These are phyloP conservation scores for Habroteleia sp. DNA, from an alignment of 2,888 invertebrate genomes.

Conservation along the genomic window DNA sequence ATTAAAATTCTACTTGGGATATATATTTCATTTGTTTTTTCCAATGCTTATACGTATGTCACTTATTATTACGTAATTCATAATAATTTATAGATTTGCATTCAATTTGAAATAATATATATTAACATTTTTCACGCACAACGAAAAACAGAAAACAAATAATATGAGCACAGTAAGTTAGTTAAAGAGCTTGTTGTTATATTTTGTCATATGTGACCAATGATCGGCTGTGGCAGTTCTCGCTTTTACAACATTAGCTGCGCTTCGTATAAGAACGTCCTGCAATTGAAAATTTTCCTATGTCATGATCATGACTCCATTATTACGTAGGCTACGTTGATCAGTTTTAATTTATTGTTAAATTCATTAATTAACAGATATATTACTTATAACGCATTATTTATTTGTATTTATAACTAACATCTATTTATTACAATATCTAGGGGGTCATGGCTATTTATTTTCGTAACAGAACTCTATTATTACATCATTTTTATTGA, in stretches of 20 bases:
- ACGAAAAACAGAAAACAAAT: too few species aligned
- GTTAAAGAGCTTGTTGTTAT: conserved; percentile 7
- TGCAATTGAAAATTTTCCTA: conserved; percentile 74
- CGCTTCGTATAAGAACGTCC: conserved; percentile 71
- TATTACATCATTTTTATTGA: too few species aligned
- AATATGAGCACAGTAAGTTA: too few species aligned
- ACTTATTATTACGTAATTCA: too few species aligned
- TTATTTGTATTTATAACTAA: conserved; percentile 12
- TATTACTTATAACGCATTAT: conserved; percentile 10
- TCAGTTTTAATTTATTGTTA: conserved; percentile 64
- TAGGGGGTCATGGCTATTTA: conserved; percentile 1
- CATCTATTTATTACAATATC: conserved; percentile 7
- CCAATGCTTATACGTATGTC: too few species aligned
- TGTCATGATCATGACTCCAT: conserved; percentile 73
- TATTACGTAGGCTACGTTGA: conserved; percentile 67
- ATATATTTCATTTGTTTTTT: too few species aligned
- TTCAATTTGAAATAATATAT: too few species aligned
- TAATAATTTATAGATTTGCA: too few species aligned
- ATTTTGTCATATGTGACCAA: conserved; percentile 24
- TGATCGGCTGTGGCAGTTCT: conserved; percentile 15
- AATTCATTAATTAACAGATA: conserved; percentile 39
- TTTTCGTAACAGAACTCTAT: too few species aligned
- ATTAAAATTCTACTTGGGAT: too few species aligned
- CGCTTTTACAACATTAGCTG: conserved; percentile 69
- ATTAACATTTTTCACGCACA: too few species aligned